Base-by-base conservation (phyloP, 2,888 invertebrate genomes). In the Ochropleura plecta region DNA sequence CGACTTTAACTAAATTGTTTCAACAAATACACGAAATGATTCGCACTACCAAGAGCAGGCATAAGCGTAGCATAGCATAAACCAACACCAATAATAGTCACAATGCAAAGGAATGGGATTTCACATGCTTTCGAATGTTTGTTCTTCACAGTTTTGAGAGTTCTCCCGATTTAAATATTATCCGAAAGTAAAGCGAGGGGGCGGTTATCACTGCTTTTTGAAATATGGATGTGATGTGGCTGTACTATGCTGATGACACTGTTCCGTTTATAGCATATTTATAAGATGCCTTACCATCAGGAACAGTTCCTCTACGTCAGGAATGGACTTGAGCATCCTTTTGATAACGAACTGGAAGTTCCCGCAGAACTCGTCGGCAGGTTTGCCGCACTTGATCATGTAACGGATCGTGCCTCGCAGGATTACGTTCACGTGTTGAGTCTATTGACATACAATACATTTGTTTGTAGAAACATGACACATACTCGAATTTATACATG, bases 321-420 rank as follows among this genome's bases (percentile, higher is more conserved):
- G 97, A 64, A 98, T 97, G 86, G 98, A 97, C 46, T 97, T 97
- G 30, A 99, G 97, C 89, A 99, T 97, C 91, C 98, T 97, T 86
- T 98, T 97, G 60, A 98, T 94, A 70, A 98, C 97, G 67, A 97
- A 97, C 86, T 98, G 98, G 78, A 99, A 96, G 90, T 98, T 98
- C 0, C 97, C 96, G 88, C 98, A 98, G 93, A 98, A 98, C 78
- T 98, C 97, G 92, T 99, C 99, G 86, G 97, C 98, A 1, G 97
- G 97, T 88, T 98, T 97, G 78, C 98, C 97, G 84, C 95, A 94
- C 65, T 98, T 97, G 46, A 97, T 97, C 96, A 99, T 97, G 90
- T 98, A 98, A n/a, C 97, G 97, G 79, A 99, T 98, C 40, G 99
- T 97, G 86, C 99, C 98, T 46, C 98, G 98, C 70, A 99, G 93